phyloP scores from a whole-genome alignment of 2,888 invertebrate species.

The Perizoma flavofasciatum region DNA sequence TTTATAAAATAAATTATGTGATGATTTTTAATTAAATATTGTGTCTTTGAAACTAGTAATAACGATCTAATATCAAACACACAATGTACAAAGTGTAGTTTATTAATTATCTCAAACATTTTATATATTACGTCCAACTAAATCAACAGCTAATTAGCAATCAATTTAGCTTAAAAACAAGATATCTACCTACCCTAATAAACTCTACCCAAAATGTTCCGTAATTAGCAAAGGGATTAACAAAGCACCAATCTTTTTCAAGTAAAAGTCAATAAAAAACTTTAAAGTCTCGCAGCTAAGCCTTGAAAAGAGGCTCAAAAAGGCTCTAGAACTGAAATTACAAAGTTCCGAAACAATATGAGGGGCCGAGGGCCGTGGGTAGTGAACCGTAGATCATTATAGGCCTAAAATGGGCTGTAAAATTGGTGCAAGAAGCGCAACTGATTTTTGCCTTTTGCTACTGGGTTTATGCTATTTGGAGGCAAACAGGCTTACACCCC shows the following conservation, averaged over 20 bases:
- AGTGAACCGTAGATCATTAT: conserved; percentile 26
- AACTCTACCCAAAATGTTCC: conserved; percentile 4
- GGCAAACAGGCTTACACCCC: too few relatives aligned
- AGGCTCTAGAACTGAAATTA: conserved; percentile 27
- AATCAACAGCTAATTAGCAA: neutral
- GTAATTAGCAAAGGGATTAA: conserved; percentile 23
- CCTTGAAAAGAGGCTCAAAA: conserved; percentile 27
- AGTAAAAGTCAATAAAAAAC: conserved; percentile 30
- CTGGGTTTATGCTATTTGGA: too few relatives aligned
- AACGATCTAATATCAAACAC: too few relatives aligned
- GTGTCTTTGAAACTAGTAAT: too few relatives aligned
- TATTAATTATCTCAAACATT: too few relatives aligned
- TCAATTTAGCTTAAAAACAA: neutral
- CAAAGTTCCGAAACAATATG: conserved; percentile 37
- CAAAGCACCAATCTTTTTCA: conserved; percentile 15
- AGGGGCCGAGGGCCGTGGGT: conserved; percentile 24
- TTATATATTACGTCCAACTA: too few relatives aligned
- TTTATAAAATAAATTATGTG: too few relatives aligned
- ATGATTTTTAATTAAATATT: too few relatives aligned
- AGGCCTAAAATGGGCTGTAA: neutral
- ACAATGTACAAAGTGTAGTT: too few relatives aligned
- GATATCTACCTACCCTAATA: neutral
- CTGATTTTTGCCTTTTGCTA: neutral
- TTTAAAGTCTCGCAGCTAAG: conserved; percentile 25
- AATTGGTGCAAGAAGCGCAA: neutral